A percentile compares a stretch with the other conserved stretches of the same genome.
phyloP scores from a whole-genome alignment of 1,140 invertebrate species.

The Geopemphigus sp. region DNA sequence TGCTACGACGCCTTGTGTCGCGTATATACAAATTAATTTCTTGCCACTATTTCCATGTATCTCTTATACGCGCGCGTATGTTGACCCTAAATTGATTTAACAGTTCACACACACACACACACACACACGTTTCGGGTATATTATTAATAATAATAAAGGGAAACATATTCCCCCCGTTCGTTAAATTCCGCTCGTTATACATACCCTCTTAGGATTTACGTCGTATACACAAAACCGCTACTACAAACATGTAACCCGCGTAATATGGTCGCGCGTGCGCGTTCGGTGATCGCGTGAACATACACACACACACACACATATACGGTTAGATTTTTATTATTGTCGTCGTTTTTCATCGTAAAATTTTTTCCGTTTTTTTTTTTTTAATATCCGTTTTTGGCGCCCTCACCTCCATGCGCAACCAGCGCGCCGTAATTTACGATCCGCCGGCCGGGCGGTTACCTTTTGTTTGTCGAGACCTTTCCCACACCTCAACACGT shows the following conservation, averaged over 20 bases:
- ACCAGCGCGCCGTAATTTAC: constrained; percentile 5
- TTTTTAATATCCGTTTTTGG: constrained; percentile 15
- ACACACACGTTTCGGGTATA: neutral
- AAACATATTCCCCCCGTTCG: constrained; percentile 8
- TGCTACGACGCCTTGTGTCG: neutral
- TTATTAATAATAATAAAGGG: constrained; percentile 30
- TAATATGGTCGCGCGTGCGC: neutral
- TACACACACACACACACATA: too few species aligned
- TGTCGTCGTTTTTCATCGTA: constrained; percentile 11
- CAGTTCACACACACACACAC: too few species aligned
- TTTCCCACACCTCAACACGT: neutral
- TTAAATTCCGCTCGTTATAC: constrained; percentile 12
- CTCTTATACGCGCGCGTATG: neutral
- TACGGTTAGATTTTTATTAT: constrained; percentile 7
- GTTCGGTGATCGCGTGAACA: too few species aligned
- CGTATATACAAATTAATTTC: constrained; percentile 22
- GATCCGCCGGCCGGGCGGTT: neutral
- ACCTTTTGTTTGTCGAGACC: constrained; percentile 32
- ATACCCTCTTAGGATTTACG: neutral
- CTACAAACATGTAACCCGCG: neutral
- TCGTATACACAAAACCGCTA: too few species aligned
- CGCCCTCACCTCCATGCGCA: neutral
- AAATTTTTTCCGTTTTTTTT: too few species aligned
- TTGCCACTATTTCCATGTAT: neutral
- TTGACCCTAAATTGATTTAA: constrained; percentile 28